Percentiles rank a stretch among this genome's conserved stretches.
Evolutionary conservation across 2,888 invertebrate genomes (phyloP).

Genomic region (Phasia obesa): DNA sequence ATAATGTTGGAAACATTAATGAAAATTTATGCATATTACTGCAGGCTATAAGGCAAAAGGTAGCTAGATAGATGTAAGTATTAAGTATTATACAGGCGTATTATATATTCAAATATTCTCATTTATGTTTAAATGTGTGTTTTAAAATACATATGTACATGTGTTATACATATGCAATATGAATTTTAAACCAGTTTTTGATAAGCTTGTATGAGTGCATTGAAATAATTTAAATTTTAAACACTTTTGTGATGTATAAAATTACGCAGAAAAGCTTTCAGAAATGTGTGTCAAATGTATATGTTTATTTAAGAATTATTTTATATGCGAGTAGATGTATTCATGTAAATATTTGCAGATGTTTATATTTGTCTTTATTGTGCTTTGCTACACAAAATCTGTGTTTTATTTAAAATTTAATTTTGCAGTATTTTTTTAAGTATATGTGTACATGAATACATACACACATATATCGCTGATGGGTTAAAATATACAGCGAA

Average conservation of each 20-base stretch:
- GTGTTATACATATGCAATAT: constrained; percentile 11
- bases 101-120: neutral
- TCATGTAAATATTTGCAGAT: constrained; percentile 1
- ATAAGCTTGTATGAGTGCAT: neutral
- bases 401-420: constrained; percentile 1
- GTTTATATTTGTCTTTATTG: neutral
- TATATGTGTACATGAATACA: no score
- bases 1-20: constrained; percentile 31
- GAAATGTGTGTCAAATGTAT: neutral
- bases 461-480: neutral
- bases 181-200: constrained; percentile 8
- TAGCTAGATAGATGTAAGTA: neutral
- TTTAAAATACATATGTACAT: neutral
- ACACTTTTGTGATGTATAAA: constrained; percentile 1
- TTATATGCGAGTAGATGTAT: neutral
- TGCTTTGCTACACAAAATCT: neutral
- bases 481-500: neutral
- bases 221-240: constrained; percentile 23
- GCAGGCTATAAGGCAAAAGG: constrained; percentile 33
- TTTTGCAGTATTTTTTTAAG: neutral
- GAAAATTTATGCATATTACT: constrained; percentile 45
- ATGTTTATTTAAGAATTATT: neutral
- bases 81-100: constrained; percentile 11
- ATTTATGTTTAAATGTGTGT: neutral
- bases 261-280: neutral